These are phyloP conservation scores for Drosophila kohkoa DNA, from an alignment of 1,140 invertebrate species.

Conservation along the genomic window DNA sequence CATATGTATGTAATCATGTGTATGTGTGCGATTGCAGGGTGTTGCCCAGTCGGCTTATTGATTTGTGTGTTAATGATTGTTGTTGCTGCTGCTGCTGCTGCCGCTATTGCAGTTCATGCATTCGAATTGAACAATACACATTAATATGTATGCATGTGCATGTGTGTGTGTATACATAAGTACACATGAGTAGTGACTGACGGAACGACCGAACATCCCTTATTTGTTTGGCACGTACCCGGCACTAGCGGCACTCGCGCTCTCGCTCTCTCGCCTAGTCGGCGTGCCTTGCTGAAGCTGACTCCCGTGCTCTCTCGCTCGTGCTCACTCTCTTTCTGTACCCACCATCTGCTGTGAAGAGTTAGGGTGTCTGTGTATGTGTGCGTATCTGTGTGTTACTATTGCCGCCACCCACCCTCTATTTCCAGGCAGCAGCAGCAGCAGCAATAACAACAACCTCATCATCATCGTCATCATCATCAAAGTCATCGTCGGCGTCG, in stretches of 20 bases:
- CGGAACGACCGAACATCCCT: slow-evolving; percentile 56
- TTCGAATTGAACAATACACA: slow-evolving; percentile 60
- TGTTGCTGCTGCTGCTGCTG: slow-evolving; percentile 22
- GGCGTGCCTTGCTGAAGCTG: no score
- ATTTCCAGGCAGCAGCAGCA: slow-evolving; percentile 36
- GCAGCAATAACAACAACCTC: slow-evolving; percentile 26
- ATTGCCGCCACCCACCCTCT: slow-evolving; percentile 75
- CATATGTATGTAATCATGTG: not conserved
- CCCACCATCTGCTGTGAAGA: slow-evolving; percentile 66
- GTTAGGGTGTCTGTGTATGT: slow-evolving; percentile 32
- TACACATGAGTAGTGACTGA: slow-evolving; percentile 44
- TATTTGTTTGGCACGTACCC: slow-evolving; percentile 64
- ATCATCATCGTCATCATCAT: slow-evolving; percentile 32
- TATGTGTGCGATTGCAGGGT: slow-evolving; percentile 49
- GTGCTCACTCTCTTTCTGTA: slow-evolving; percentile 66
- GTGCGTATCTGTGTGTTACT: slow-evolving; percentile 63
- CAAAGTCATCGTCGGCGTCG: slow-evolving; percentile 40
- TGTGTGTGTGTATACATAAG: slow-evolving; percentile 10
- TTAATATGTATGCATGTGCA: slow-evolving; percentile 36
- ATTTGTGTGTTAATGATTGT: slow-evolving; percentile 62
- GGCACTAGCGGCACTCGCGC: slow-evolving; percentile 44
- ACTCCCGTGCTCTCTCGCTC: slow-evolving; percentile 40
- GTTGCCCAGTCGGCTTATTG: slow-evolving; percentile 75
- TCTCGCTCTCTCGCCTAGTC: slow-evolving; percentile 29
- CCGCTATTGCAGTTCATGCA: slow-evolving; percentile 69